Base-by-base conservation (phyloP, 1,140 invertebrate species). In the Atopsyche davidsoni region DNA sequence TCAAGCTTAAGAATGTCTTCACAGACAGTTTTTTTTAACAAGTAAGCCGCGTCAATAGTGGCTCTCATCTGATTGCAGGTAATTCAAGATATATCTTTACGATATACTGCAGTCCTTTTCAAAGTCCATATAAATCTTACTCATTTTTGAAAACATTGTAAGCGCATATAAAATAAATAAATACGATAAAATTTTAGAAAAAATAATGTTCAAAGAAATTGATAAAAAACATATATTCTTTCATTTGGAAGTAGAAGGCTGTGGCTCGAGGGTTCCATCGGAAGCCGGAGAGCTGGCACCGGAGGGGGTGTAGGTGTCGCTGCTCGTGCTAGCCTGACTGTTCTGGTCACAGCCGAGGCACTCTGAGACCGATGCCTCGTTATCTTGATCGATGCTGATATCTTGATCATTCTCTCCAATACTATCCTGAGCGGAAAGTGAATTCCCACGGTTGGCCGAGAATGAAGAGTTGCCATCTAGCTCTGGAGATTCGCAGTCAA, bases 401-500 rank as follows among this genome's bases (percentile, higher is more conserved):
- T 48, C 56, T 34, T 46, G 51, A 36, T 58, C 56, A 9, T 53
- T 53, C 14, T 58, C 56, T 4, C 41, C 51, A 18, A 54, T 32
- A 22, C 51, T 51, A 39, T 58, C 51, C 21, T 58, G 51, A 1
- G 35, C 51, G 2, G 32, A 13, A 6, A 39, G 39, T 25, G 43
- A 44, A 14, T 42, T 42, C 7, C 23, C 46, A 3, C 43, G 22
- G 1, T 38, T 24, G 9, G 2, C 21, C 2, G 44, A 35, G 9
- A 11, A 40, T n/a, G 25, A 39, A 4, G 50, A 40, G 7, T 6
- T 13, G 23, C 35, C 40, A 23, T 52, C 50, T 10, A 48, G 49
- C 22, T 53, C 51, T 2, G 56, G 56, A 14, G 56, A 58, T 28
- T 54, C 51, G 34, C 41, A 51, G 24, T 58, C 56, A 16, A 39